Percentiles rank a stretch among this genome's conserved stretches.
Conservation (phyloP, 2,113 vertebrate species). For the Myocastor coypus region DNA sequence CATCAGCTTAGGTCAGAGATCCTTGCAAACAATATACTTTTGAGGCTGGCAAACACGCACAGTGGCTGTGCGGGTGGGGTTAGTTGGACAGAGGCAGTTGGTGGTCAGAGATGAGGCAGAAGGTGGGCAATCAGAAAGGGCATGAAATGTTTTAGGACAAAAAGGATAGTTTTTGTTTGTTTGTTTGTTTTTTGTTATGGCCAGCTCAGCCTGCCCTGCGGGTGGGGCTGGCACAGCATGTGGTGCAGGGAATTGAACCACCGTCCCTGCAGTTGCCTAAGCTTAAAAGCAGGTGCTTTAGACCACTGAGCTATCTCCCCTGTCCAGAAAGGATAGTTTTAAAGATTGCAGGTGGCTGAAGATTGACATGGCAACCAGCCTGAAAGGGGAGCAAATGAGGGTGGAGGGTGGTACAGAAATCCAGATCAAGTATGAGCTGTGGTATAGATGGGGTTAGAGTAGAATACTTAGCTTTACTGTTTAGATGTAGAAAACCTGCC, state of each 20-base stretch:
- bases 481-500: neutral
- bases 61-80: neutral
- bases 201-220: no score
- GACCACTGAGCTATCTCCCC: no score
- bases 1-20: neutral
- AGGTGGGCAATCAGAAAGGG: neutral
- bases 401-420: neutral
- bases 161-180: neutral
- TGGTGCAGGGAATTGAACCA: no score
- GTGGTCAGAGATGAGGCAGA: neutral
- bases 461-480: neutral
- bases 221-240: no score
- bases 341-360: slow-evolving; percentile 21
- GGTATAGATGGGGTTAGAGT: neutral
- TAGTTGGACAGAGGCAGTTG: neutral
- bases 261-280: no score
- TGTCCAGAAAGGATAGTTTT: neutral
- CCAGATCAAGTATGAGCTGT: neutral
- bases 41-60: neutral
- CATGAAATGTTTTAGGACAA: neutral
- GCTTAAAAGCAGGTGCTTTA: no score
- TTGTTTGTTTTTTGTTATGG: no score
- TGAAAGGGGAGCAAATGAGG: neutral
- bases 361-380: neutral
- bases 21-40: neutral